Base-by-base conservation (phyloP, 2,797 vertebrate species). In the Syngnathus rostellatus region DNA sequence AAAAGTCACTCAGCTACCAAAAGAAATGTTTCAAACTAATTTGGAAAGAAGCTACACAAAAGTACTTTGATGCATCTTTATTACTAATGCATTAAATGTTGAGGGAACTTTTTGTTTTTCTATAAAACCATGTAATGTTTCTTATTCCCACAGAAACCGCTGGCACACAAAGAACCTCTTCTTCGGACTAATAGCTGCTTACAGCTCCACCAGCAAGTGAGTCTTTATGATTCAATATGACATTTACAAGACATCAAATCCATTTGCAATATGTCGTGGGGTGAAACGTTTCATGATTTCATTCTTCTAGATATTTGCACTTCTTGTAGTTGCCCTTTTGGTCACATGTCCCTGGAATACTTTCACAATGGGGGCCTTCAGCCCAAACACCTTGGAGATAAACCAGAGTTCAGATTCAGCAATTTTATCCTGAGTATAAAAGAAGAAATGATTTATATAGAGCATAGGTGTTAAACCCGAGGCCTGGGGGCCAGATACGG, bases 161-260 rank as follows among this genome's bases (percentile, higher is more conserved):
- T 88, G 83, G 72, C 81, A 77, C 90, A 90, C 85, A 92, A 92
- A 90, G 91, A 92, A 63, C 83, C 86, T 81, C 85, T 89, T 64
- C 74, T 91, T 63, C 87, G 90, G 85, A 90, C 85, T 61, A 91
- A 85, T 86, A 92, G 88, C 88, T 92, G 91, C 87, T 87, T 92
- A 89, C 91, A 91, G 88, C 64, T 92, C 85, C 91, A 92, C 87
- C 91, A 91, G 89, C 90, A 90, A 89, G 91, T 92, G 86, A 89
- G 91, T 77, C 65, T 31, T 31, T 8, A 10, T 45, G 10, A 6
- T 54, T 54, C 31, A 11, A 3, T 14, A 38, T n/a, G 21, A 31
- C 25, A 2, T 14, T n/a, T 25, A 31, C 14, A 31, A 57, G 11
- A 2, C 8, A 8, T 9, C 8, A 21, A 51, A 17, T 31, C 3